phyloP scores from a whole-genome alignment of 1,140 invertebrate species.

The Drosophila ficusphila region DNA sequence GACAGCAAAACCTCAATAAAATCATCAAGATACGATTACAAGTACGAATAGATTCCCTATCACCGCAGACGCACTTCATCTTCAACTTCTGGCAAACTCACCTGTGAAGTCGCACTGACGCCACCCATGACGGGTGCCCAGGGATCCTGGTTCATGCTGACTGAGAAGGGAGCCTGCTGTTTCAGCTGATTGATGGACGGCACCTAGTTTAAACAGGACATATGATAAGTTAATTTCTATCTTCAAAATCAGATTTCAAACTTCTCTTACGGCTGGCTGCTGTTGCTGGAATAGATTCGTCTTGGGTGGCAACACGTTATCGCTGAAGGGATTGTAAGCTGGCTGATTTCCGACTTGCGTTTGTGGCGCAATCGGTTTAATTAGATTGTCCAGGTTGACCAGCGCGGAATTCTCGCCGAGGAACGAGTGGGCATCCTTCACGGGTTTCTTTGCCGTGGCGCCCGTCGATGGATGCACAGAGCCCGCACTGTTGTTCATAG shows the following conservation, averaged over 20 bases:
- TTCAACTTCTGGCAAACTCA: constrained; percentile 40
- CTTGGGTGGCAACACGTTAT: constrained; percentile 80
- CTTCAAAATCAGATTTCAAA: neutral
- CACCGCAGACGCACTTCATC: constrained; percentile 17
- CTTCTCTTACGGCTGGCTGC: constrained; percentile 78
- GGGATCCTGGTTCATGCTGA: constrained; percentile 83
- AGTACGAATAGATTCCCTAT: constrained; percentile 31
- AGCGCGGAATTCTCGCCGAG: constrained; percentile 96
- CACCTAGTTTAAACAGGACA: constrained; percentile 43
- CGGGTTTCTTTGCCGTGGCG: constrained; percentile 84
- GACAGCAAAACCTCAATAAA: constrained; percentile 48
- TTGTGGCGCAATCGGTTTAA: constrained; percentile 87
- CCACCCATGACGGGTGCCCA: constrained; percentile 82
- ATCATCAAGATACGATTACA: constrained; percentile 10
- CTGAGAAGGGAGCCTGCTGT: constrained; percentile 84
- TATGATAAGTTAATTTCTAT: neutral
- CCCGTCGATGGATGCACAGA: constrained; percentile 69
- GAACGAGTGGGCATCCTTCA: constrained; percentile 96
- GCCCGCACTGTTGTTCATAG: constrained; percentile 24
- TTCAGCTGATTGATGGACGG: constrained; percentile 86
- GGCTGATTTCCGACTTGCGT: constrained; percentile 55
- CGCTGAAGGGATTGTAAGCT: constrained; percentile 84
- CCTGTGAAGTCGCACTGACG: constrained; percentile 69
- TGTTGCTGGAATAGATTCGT: constrained; percentile 84
- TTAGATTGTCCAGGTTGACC: constrained; percentile 97